phyloP scores from a whole-genome alignment of 2,888 invertebrate species.

The Tenthredo scrophulariae region DNA sequence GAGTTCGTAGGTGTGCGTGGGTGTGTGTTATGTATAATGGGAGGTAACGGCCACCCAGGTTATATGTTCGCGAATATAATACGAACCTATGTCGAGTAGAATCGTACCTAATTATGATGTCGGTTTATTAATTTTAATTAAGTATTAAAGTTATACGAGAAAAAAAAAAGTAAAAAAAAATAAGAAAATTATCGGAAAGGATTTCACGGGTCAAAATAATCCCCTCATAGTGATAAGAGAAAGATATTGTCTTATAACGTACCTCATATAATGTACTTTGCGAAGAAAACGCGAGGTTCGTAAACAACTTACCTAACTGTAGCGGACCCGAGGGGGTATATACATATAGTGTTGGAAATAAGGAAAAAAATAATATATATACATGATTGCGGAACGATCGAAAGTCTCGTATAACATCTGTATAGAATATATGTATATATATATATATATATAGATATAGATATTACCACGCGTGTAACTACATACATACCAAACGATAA shows the following conservation, averaged over 20 bases:
- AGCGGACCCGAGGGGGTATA: neutral
- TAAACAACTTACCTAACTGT: constrained; percentile 21
- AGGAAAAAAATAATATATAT: neutral
- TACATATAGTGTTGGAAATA: no score
- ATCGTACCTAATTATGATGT: neutral
- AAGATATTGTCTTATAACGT: neutral
- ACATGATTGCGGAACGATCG: neutral
- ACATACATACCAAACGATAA: neutral
- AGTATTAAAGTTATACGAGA: neutral
- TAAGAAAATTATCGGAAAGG: neutral
- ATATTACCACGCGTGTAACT: neutral
- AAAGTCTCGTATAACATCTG: neutral
- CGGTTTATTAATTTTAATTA: neutral
- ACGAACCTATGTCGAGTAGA: neutral
- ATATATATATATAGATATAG: no score
- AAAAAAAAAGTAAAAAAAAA: neutral
- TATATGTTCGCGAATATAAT: constrained; percentile 25
- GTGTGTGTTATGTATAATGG: constrained; percentile 41
- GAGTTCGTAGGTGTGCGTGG: constrained; percentile 25
- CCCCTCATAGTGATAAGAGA: neutral
- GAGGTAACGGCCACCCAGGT: constrained; percentile 44
- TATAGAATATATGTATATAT: no score
- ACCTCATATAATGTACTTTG: neutral
- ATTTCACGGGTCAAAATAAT: neutral
- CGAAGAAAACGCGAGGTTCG: neutral